Conservation (phyloP, 2,888 invertebrate genomes). For the Acleris cristana region DNA sequence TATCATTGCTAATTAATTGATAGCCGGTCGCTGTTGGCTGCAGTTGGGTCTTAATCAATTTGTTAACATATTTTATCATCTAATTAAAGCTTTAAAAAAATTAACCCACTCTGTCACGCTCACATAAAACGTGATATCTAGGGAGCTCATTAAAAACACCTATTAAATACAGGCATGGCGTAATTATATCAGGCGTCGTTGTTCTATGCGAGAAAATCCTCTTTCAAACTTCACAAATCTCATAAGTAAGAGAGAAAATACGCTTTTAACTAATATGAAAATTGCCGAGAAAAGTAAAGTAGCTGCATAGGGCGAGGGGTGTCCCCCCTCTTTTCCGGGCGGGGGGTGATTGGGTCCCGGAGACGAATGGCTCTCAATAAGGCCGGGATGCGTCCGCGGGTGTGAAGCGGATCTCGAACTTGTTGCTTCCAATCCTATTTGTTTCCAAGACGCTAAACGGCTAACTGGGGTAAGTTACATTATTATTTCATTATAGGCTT, state of each 20-base stretch:
- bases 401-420: slow-evolving; percentile 65
- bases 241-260: slow-evolving; percentile 35
- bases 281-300: slow-evolving; percentile 49
- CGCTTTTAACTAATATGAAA: slow-evolving; percentile 49
- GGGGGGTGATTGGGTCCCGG: slow-evolving; percentile 54
- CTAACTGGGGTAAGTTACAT: slow-evolving; percentile 25
- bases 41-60: no score
- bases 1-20: no score
- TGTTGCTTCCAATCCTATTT: slow-evolving; percentile 69
- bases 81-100: neutral
- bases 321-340: slow-evolving; percentile 10
- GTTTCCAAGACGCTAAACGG: slow-evolving; percentile 42
- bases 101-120: neutral
- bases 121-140: neutral
- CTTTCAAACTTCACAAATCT: slow-evolving; percentile 40
- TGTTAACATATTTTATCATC: no score
- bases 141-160: slow-evolving; percentile 23
- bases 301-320: slow-evolving; percentile 38
- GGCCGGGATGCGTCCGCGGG: slow-evolving; percentile 60
- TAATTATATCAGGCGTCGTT: slow-evolving; percentile 25
- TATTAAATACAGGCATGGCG: neutral
- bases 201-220: slow-evolving; percentile 31
- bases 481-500: slow-evolving; percentile 23
- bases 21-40: no score
- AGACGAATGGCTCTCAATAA: slow-evolving; percentile 72